phyloP scores from a whole-genome alignment of 2,797 vertebrate species.

The Tauraco hartlaubi region DNA sequence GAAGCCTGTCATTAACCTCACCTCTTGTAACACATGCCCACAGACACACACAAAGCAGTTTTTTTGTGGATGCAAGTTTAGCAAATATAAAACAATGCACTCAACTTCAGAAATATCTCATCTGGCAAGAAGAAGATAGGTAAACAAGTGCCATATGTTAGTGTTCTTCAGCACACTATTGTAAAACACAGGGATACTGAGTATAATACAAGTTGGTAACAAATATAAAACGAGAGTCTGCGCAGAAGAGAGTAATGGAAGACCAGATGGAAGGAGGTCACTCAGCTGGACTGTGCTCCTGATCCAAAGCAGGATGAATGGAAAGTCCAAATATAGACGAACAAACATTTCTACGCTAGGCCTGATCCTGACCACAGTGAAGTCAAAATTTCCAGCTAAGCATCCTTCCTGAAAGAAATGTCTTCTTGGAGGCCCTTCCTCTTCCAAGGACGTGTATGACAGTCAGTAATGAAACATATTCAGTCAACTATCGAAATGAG shows the following conservation, averaged over 20 bases:
- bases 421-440: background rate
- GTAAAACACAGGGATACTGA: background rate
- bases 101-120: background rate
- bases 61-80: background rate
- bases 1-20: background rate
- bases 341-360: background rate
- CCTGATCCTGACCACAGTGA: background rate
- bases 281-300: background rate
- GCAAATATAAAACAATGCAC: background rate
- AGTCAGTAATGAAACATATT: background rate
- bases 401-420: background rate
- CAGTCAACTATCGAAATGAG: background rate
- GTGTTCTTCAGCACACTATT: background rate
- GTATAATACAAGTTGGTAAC: background rate
- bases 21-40: fast-evolving
- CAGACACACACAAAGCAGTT: background rate
- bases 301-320: background rate
- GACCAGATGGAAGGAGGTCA: background rate
- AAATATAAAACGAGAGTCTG: background rate
- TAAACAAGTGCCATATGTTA: background rate
- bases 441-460: background rate
- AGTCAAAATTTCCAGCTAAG: background rate
- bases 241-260: background rate
- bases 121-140: background rate
- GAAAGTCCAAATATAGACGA: background rate